Base-by-base conservation (phyloP, 2,888 invertebrate species). In the Andrena praecox region DNA sequence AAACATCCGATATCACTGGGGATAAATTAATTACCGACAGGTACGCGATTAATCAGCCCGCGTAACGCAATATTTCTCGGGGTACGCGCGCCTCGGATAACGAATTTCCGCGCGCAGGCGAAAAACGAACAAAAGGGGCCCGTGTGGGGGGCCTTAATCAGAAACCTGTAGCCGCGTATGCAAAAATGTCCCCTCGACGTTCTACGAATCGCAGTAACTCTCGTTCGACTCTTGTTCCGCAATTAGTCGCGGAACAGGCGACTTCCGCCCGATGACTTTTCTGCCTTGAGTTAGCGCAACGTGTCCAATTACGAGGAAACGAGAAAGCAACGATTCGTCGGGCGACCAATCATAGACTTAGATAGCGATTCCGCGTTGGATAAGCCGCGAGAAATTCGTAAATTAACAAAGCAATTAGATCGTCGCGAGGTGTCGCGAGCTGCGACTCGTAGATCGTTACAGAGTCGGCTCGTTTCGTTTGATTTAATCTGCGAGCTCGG, bases 401-500 rank as follows among this genome's bases (percentile, higher is more conserved):
- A 84, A 89, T 88, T 86, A 85, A 87, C 77, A 67, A 86, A 77
- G 84, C 86, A 89, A 88, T 89, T 89, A 88, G 71, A 77, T 5
- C 66, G 69, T 42, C 77, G 80, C 78, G 70, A 52, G 78, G 60
- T 77, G 64, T 10, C n/a, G 24, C n/a, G 16, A 33, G 16, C 33
- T 27, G 6, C 52, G 12, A 10, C 60, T 68, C 31, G 20, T 31
- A 33, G 48, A 66, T 42, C 33, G 56, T 59, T 24, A 63, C 72
- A 4, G 42, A 42, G 42, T 16, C 83, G 80, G 77, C 80, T 62
- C 29, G 48, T 63, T 54, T 52, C 42, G 50, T 67, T 80, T 85
- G 80, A 90, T 90, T 90, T 91, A 90, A 92, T 91, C 91, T 89
- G 85, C 76, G 12, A 76, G 69, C 75, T 82, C 76, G 85, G 84